These are phyloP conservation scores for Netelia virgata DNA, from an alignment of 2,888 invertebrate species.

Conservation along the genomic window DNA sequence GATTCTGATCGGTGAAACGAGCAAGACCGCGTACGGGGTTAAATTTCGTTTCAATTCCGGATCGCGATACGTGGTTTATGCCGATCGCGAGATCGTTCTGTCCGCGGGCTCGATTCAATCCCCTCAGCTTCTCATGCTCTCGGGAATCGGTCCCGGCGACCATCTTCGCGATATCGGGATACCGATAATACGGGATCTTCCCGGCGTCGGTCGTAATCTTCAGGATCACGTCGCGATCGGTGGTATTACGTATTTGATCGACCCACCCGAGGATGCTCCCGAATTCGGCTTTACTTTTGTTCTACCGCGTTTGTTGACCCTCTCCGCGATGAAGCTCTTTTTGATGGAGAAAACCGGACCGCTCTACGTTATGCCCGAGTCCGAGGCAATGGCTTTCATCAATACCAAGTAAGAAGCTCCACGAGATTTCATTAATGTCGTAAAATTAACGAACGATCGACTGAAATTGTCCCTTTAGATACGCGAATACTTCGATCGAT, in stretches of 20 bases:
- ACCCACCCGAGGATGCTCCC: slow-evolving; percentile 86
- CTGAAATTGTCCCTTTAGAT: slow-evolving; percentile 81
- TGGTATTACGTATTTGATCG: slow-evolving; percentile 89
- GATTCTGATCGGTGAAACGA: slow-evolving; percentile 87
- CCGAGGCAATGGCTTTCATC: slow-evolving; percentile 92
- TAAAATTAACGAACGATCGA: background rate
- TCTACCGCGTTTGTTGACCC: slow-evolving; percentile 88
- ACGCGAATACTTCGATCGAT: slow-evolving; percentile 88
- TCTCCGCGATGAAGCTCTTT: slow-evolving; percentile 88
- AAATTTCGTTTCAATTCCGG: slow-evolving; percentile 87
- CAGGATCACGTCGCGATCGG: slow-evolving; percentile 94
- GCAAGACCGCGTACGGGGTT: slow-evolving; percentile 89
- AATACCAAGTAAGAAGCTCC: slow-evolving; percentile 87
- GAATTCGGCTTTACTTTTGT: slow-evolving; percentile 88
- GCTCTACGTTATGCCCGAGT: slow-evolving; percentile 91
- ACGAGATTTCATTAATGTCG: no score
- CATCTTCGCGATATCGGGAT: slow-evolving; percentile 88
- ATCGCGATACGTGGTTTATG: slow-evolving; percentile 86
- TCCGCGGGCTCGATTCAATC: slow-evolving; percentile 94
- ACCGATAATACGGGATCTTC: slow-evolving; percentile 87
- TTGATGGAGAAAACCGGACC: slow-evolving; percentile 87
- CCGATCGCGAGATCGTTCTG: slow-evolving; percentile 92
- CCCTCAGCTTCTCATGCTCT: slow-evolving; percentile 94
- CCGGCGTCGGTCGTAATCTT: slow-evolving; percentile 92
- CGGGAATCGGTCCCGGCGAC: slow-evolving; percentile 91